phyloP scores from a whole-genome alignment of 2,797 vertebrate genomes.

The Enteromius mattozi region DNA sequence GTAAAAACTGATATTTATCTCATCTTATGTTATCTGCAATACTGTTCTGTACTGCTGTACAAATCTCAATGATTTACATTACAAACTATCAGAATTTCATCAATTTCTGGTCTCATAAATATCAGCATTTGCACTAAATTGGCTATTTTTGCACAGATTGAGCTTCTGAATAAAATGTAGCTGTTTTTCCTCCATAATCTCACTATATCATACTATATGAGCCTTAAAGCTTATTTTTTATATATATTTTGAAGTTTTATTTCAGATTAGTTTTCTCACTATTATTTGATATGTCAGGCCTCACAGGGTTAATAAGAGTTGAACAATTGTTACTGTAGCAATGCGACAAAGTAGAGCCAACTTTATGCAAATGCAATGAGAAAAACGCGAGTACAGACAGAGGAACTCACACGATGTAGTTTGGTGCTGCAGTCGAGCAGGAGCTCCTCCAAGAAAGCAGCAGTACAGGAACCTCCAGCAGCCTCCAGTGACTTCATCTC shows the following conservation, averaged over 20 bases:
- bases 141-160: background rate
- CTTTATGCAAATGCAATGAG: slow-evolving; percentile 6
- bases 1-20: background rate
- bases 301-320: background rate
- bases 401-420: background rate
- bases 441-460: background rate
- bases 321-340: background rate
- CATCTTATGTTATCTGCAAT: background rate
- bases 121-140: background rate
- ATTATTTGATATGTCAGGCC: too few species aligned
- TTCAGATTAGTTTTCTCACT: background rate
- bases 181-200: background rate
- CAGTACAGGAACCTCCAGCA: background rate
- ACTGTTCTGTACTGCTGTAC: background rate
- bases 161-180: background rate
- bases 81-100: background rate
- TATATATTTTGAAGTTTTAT: background rate
- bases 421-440: background rate
- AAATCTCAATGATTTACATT: background rate
- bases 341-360: background rate
- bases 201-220: background rate
- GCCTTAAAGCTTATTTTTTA: too few species aligned
- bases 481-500: background rate
- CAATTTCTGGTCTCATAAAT: background rate
- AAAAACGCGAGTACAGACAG: background rate